Evolutionary conservation across 2,113 vertebrate genomes (phyloP).

Genomic region (Hemichromis elongatus): DNA sequence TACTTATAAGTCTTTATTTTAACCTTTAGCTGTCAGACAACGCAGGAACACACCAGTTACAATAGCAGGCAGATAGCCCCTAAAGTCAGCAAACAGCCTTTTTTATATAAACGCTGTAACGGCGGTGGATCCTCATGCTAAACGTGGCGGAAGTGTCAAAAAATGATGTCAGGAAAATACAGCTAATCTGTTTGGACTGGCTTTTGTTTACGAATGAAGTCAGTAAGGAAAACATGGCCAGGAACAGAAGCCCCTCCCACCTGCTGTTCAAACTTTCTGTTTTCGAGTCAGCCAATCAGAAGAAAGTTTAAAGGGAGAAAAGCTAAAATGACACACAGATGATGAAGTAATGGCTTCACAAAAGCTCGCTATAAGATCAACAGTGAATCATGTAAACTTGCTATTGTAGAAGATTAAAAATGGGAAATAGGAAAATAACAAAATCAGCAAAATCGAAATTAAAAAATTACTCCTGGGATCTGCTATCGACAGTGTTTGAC

Average conservation of each 20-base stretch:
- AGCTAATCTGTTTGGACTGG: fast-evolving
- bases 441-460: not conserved
- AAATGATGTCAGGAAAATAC: not conserved
- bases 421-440: too few species aligned
- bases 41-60: too few species aligned
- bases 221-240: not conserved
- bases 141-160: not conserved
- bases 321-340: not conserved
- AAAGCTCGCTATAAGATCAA: not conserved
- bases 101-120: fast-evolving
- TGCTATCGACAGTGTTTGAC: too few species aligned
- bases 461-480: not conserved
- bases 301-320: not conserved
- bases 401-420: not conserved
- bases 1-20: too few species aligned
- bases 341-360: not conserved
- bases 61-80: not conserved
- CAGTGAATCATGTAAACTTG: not conserved
- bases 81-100: fast-evolving
- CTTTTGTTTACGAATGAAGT: not conserved
- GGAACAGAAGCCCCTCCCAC: not conserved
- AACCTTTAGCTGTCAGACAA: too few species aligned
- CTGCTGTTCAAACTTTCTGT: not conserved
- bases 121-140: not conserved
- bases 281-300: not conserved